Percentiles rank a stretch among this genome's conserved stretches.
phyloP scores from a whole-genome alignment of 2,888 invertebrate species.

The Parnassius mnemosyne region DNA sequence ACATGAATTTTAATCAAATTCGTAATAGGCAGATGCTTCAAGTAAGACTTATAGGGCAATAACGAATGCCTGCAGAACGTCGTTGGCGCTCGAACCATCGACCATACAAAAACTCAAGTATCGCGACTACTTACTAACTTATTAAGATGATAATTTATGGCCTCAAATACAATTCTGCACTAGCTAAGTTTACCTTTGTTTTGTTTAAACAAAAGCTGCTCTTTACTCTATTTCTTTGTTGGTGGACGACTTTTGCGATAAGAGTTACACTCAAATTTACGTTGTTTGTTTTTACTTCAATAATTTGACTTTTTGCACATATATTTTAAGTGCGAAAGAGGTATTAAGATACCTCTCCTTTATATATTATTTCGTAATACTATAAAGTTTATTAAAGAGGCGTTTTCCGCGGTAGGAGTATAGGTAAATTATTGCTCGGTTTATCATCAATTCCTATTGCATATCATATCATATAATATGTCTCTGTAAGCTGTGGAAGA shows the following conservation, averaged over 20 bases:
- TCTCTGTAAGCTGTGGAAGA: too few species aligned
- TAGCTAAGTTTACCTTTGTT: slow-evolving; percentile 35
- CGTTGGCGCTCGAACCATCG: slow-evolving; percentile 54
- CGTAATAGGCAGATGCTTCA: slow-evolving; percentile 74
- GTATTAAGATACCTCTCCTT: too few species aligned
- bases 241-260: slow-evolving; percentile 5
- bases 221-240: slow-evolving; percentile 15
- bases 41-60: slow-evolving; percentile 64
- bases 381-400: too few species aligned
- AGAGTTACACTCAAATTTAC: slow-evolving; percentile 5
- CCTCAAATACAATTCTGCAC: slow-evolving; percentile 67
- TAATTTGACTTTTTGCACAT: too few species aligned
- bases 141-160: slow-evolving; percentile 78
- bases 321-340: too few species aligned
- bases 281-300: neutral
- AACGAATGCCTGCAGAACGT: slow-evolving; percentile 58
- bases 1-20: slow-evolving; percentile 79
- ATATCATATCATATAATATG: too few species aligned
- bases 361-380: too few species aligned
- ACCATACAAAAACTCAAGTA: slow-evolving; percentile 64
- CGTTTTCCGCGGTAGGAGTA: too few species aligned
- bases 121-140: slow-evolving; percentile 75
- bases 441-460: too few species aligned
- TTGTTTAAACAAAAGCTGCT: slow-evolving; percentile 2
- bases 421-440: too few species aligned